phyloP scores from a whole-genome alignment of 2,888 invertebrate species.

The Polydrusus pterygomalis region DNA sequence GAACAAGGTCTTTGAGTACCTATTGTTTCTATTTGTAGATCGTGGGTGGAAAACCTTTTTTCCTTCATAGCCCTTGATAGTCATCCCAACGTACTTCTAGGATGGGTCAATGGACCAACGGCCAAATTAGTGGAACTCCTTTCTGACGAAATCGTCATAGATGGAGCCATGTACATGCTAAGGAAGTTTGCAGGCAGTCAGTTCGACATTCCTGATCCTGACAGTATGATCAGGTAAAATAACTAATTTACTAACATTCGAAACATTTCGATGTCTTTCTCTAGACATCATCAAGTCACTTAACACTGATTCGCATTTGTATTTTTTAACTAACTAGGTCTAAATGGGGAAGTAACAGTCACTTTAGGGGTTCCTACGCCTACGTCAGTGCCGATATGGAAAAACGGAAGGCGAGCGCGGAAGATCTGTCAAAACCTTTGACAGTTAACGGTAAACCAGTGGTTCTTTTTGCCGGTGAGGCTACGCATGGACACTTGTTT shows the following conservation, averaged over 20 bases:
- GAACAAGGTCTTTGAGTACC: neutral
- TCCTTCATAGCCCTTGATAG: constrained; percentile 80
- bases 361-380: constrained; percentile 83
- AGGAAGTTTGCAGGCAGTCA: constrained; percentile 74
- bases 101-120: constrained; percentile 81
- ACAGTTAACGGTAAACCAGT: constrained; percentile 70
- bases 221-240: constrained; percentile 64
- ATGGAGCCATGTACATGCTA: constrained; percentile 74
- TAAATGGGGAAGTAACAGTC: constrained; percentile 81
- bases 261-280: too few relatives aligned
- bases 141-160: constrained; percentile 74
- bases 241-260: constrained; percentile 32
- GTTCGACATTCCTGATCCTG: constrained; percentile 74
- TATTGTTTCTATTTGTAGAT: constrained; percentile 53
- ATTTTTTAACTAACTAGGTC: constrained; percentile 69
- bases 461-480: constrained; percentile 79
- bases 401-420: constrained; percentile 72
- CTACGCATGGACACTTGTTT: constrained; percentile 72
- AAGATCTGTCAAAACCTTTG: constrained; percentile 77
- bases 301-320: too few relatives aligned
- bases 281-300: too few relatives aligned
- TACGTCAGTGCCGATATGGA: constrained; percentile 76
- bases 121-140: constrained; percentile 78
- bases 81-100: constrained; percentile 78
- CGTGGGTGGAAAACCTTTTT: constrained; percentile 80